These are phyloP conservation scores for Hanleya hanleyi DNA, from an alignment of 2,888 invertebrate species.

Conservation along the genomic window DNA sequence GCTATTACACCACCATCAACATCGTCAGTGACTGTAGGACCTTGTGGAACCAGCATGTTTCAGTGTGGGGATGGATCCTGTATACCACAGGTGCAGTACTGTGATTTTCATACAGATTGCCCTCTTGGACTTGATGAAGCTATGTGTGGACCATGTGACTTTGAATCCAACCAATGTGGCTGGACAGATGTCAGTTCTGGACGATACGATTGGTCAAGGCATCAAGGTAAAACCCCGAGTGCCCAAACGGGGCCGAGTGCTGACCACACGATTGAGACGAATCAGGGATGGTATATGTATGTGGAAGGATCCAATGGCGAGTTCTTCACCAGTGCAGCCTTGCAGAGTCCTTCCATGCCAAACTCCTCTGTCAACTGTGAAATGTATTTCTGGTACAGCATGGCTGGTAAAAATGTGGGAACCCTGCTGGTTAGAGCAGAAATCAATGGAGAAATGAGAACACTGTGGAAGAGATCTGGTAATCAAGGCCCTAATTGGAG, in stretches of 20 bases:
- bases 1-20: slow-evolving; percentile 45
- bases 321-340: slow-evolving; percentile 46
- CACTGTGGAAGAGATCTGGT: slow-evolving; percentile 9
- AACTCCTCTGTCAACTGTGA: slow-evolving; percentile 49
- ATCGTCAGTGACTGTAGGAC: slow-evolving; percentile 43
- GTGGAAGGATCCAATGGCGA: slow-evolving; percentile 52
- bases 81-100: slow-evolving; percentile 50
- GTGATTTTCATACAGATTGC: slow-evolving; percentile 61
- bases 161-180: slow-evolving; percentile 63
- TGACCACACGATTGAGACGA: slow-evolving; percentile 59
- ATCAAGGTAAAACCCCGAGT: slow-evolving; percentile 49
- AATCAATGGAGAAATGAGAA: background rate
- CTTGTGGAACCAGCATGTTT: slow-evolving; percentile 52
- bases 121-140: slow-evolving; percentile 57
- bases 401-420: slow-evolving; percentile 41
- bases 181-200: slow-evolving; percentile 62
- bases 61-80: slow-evolving; percentile 48
- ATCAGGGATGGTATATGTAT: slow-evolving; percentile 38
- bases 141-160: slow-evolving; percentile 64
- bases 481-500: slow-evolving; percentile 10
- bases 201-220: slow-evolving; percentile 53
- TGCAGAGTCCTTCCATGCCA: slow-evolving; percentile 53
- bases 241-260: slow-evolving; percentile 51
- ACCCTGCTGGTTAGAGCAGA: slow-evolving; percentile 15
- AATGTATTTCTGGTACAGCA: slow-evolving; percentile 33